Conservation (phyloP, 2,888 invertebrate species). For the Mythimna loreyi region DNA sequence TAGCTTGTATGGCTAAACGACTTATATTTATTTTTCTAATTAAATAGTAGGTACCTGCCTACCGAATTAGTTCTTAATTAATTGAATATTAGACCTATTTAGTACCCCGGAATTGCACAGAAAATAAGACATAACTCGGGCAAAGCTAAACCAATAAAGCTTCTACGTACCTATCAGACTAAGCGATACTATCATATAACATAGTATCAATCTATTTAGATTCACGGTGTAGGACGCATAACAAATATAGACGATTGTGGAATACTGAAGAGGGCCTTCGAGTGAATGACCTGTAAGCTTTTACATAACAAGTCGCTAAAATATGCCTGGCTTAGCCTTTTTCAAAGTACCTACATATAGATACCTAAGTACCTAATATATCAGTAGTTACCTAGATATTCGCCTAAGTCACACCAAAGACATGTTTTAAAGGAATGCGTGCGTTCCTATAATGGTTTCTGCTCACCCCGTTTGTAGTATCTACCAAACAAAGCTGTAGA, state of each 20-base stretch:
- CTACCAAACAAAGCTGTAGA: too few relatives aligned
- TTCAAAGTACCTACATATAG: background rate
- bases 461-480: too few relatives aligned
- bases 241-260: slow-evolving; percentile 36
- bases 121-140: slow-evolving; percentile 4
- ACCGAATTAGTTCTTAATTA: too few relatives aligned
- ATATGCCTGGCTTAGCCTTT: slow-evolving; percentile 4
- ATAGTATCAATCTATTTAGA: slow-evolving; percentile 55
- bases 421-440: too few relatives aligned
- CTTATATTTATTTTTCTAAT: too few relatives aligned
- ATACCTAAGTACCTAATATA: too few relatives aligned
- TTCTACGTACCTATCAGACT: slow-evolving; percentile 9
- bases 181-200: slow-evolving; percentile 37
- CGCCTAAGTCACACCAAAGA: too few relatives aligned
- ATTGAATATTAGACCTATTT: too few relatives aligned
- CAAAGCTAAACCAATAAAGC: slow-evolving; percentile 6
- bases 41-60: too few relatives aligned
- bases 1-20: too few relatives aligned
- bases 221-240: slow-evolving; percentile 45
- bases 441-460: too few relatives aligned
- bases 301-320: slow-evolving; percentile 45
- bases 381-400: too few relatives aligned
- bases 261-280: slow-evolving; percentile 57
- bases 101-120: background rate
- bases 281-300: slow-evolving; percentile 51